These are phyloP conservation scores for Vollenhovia emeryi DNA, from an alignment of 1,140 invertebrate genomes.

Conservation along the genomic window DNA sequence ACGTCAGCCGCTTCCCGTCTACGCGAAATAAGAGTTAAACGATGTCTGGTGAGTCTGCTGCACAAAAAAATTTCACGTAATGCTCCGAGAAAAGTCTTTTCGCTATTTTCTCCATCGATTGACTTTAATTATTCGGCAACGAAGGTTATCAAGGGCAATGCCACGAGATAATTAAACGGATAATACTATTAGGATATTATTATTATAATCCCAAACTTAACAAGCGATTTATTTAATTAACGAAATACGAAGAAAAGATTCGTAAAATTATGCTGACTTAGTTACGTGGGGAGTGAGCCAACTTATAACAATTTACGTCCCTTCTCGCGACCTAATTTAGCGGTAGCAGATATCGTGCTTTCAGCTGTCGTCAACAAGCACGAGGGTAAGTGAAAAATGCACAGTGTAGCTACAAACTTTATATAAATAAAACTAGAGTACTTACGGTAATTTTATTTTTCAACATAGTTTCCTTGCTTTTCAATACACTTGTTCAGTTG, in stretches of 20 bases:
- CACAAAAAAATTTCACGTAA: background rate
- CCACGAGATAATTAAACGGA: background rate
- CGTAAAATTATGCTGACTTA: background rate
- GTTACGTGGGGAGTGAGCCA: background rate
- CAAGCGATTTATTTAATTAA: background rate
- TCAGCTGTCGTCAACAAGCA: conserved; percentile 24
- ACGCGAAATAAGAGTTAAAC: background rate
- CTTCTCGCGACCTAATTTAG: conserved; percentile 26
- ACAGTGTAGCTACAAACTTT: no score
- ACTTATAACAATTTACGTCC: background rate
- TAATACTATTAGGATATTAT: background rate
- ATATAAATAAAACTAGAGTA: no score
- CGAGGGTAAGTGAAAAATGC: no score
- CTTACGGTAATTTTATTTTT: no score
- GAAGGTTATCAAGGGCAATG: background rate
- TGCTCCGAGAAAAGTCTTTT: background rate
- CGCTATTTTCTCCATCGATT: background rate
- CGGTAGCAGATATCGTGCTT: background rate
- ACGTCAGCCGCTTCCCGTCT: conserved; percentile 3
- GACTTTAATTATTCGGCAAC: background rate
- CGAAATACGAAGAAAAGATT: background rate
- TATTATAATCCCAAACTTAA: background rate
- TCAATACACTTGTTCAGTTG: no score
- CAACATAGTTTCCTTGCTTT: no score
- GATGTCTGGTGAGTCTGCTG: background rate